Evolutionary conservation across 2,797 vertebrate species (phyloP), one percentile per base, ranked within the genome.

Genomic region (Hypotaenidia philippensis): DNA sequence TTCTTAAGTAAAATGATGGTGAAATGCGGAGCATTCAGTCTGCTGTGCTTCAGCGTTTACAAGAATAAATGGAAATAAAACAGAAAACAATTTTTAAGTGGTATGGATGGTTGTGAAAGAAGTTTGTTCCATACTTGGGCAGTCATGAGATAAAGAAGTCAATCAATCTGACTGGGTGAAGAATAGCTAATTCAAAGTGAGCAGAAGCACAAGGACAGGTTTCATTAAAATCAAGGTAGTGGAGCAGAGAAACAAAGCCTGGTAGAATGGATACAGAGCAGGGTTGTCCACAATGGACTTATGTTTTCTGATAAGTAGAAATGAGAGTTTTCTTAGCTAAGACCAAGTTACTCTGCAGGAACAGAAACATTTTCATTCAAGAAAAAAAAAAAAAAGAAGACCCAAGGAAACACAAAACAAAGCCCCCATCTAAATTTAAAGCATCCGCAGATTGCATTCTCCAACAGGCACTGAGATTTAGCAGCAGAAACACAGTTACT

Each of bases 31-130:
- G 4, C 10, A 55, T 63, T 87, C 4, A 2, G 22, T 40, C 34
- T 84, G 70, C 40, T 49, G 56, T 91, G 74, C 68, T 82, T 91
- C 91, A 89, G 63, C 76, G 78, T 97, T 97, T 96, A 90, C 78
- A 83, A 91, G 92, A 97, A 96, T 92, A 97, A 97, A 97, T 76
- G 14, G 60, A 96, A 94, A 90, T 76, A 93, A 93, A 92, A 38
- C 74, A 90, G 82, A 91, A 97, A 75, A 82, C 55, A 87, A 87
- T 81, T 89, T 94, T 77, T 96, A 95, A 95, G 82, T 65, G 70
- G 20, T 93, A 75, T 65, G 87, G 95, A 85, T 88, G 72, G 49
- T 66, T 88, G 82, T 88, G 94, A 95, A 93, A 87, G 56, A 95
- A 89, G 83, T 63, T 78, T 89, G 74, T 85, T 95, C 87, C 85